phyloP scores from a whole-genome alignment of 2,113 vertebrate genomes.

The Chaetops frenatus region DNA sequence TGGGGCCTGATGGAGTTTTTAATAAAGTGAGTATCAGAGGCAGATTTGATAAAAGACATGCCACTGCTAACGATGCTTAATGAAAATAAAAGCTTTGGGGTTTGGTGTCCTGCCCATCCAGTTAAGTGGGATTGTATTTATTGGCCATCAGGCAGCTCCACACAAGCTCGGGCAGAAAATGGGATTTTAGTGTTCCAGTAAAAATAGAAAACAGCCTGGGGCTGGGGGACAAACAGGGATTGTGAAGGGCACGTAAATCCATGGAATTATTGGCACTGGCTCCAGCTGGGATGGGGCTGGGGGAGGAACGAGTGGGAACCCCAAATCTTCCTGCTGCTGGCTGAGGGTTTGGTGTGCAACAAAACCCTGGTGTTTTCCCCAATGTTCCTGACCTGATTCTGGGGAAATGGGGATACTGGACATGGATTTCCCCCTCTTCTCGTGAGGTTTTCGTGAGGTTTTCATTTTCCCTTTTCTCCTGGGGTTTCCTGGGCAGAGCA shows the following conservation, averaged over 20 bases:
- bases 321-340: background rate
- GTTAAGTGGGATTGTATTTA: slow-evolving; percentile 32
- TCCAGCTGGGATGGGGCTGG: background rate
- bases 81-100: slow-evolving; percentile 60
- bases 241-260: background rate
- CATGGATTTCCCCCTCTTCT: background rate
- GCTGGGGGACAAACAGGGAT: background rate
- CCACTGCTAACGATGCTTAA: slow-evolving; percentile 49
- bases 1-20: slow-evolving; percentile 22
- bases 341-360: rapidly evolving
- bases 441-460: rapidly evolving
- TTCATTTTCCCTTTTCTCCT: too few species aligned
- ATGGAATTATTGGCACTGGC: background rate
- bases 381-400: rapidly evolving
- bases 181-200: background rate
- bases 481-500: too few species aligned
- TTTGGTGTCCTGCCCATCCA: slow-evolving; percentile 34
- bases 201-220: background rate
- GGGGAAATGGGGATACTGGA: background rate
- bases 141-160: background rate
- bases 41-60: slow-evolving; percentile 50
- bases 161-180: background rate
- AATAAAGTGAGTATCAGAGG: slow-evolving; percentile 32
- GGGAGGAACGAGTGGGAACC: rapidly evolving
- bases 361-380: background rate